Evolutionary conservation across 2,797 vertebrate genomes (phyloP), one percentile per base, ranked within the genome.

Genomic region (Gouania willdenowi): DNA sequence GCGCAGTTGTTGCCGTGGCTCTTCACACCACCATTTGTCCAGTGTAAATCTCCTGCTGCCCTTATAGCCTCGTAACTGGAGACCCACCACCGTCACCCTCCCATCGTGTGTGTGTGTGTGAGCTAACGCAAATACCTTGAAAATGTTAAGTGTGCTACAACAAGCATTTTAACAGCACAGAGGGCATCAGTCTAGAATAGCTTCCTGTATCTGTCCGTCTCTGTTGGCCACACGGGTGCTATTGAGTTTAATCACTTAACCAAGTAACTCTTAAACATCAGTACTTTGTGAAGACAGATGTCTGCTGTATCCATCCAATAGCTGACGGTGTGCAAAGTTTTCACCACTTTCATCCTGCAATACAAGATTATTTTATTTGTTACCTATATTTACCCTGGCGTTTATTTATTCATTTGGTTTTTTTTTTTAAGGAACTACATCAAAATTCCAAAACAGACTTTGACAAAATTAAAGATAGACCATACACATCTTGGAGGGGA

Each of bases 41-140:
- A 4, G 69, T n/a, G 68, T 71, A 79, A 75, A 80, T 82, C 80
- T 81, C 68, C 69, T 43, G 51, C 49, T 56, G 55, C 60, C 58
- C 36, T 52, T n/a, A 14, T 53, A 32, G 45, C 24, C 38, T 42
- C 5, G 82, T 81, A 85, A 86, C 61, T 33, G 29, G 79, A 85
- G 27, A 65, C 61, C 23, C 36, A 8, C 16, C 9, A 40, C 54
- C 2, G 1, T 41, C 49, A 51, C 54, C 43, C 54, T 66, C 75
- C 75, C 81, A 78, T 71, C 18, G 19, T 18, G 6, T 18, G 19
- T 18, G 6, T 41, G 24, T 46, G 40, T 25, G 12, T 26, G 26
- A 21, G 30, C 0, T 8, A 33, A 22, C 29, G 32, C 30, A 13
- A 24, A 28, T 9, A 26, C 56, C 53, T 54, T 53, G 62, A 58